Percentiles rank a stretch among this genome's conserved stretches.
phyloP scores from a whole-genome alignment of 2,888 invertebrate genomes.

The Epirrhoe alternata region DNA sequence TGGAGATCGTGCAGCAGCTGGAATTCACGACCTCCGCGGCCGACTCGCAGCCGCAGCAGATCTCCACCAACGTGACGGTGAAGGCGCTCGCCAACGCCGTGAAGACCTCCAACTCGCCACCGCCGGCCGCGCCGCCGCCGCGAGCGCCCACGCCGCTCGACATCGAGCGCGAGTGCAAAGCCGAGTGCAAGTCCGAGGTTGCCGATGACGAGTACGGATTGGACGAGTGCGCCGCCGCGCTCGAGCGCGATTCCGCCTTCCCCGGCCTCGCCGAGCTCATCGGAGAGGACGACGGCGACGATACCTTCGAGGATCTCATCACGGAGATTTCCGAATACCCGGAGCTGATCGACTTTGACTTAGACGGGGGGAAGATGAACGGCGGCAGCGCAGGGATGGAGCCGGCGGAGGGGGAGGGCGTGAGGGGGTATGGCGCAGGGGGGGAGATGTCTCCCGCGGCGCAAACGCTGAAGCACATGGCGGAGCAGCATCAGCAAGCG shows the following conservation, averaged over 20 bases:
- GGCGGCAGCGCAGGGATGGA: constrained; percentile 65
- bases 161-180: constrained; percentile 90
- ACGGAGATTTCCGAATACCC: constrained; percentile 94
- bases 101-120: constrained; percentile 76
- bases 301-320: constrained; percentile 94
- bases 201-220: constrained; percentile 94
- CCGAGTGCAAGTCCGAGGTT: constrained; percentile 92
- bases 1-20: constrained; percentile 96
- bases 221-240: constrained; percentile 92
- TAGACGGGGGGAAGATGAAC: constrained; percentile 73
- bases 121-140: constrained; percentile 72
- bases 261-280: constrained; percentile 92
- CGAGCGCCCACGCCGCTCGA: constrained; percentile 93
- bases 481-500: constrained; percentile 96
- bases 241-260: constrained; percentile 94
- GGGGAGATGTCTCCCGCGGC: constrained; percentile 95
- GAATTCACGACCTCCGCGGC: constrained; percentile 95
- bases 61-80: constrained; percentile 96
- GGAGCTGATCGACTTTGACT: constrained; percentile 94
- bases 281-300: constrained; percentile 93
- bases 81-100: constrained; percentile 86
- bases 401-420: constrained; percentile 77
- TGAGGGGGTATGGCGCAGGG: constrained; percentile 76
- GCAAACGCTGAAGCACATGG: constrained; percentile 98
- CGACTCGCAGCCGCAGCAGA: constrained; percentile 94